Base-by-base conservation (phyloP, 2,888 invertebrate species). In the Sclerodermus sp. region DNA sequence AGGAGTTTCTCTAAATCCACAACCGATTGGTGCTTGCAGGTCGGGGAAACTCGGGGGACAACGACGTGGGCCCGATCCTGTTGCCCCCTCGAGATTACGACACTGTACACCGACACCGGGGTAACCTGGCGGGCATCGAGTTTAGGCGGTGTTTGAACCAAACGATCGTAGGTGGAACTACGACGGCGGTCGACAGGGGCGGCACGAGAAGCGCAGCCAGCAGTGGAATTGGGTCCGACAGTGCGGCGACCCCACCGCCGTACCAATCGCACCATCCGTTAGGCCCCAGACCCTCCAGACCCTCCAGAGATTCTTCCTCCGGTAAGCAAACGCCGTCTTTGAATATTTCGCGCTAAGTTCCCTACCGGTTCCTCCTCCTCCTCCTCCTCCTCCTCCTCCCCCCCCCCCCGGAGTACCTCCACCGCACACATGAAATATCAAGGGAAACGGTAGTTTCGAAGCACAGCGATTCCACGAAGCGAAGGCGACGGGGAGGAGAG, bases 61-160 rank as follows among this genome's bases (percentile, higher is more conserved):
- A 76, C 62, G 71, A 74, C 57, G 60, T 76, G 14, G 86, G 84
- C 5, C 95, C 95, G 0, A 86, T 96, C 45, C 82, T 96, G 16
- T 81, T 96, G 54, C 96, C 96, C 0, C 96, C 96, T 0, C 84
- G 93, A 23, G 96, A 96, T 79, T 96, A 96, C 81, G 96, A 96
- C 79, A 95, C 95, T 1, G 90, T 93, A 1, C 91, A 91, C 73
- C 84, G 91, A 46, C 87, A 84, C 53, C 83, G 88, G 55, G 91
- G 91, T 6, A 89, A 90, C 72, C 77, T 90, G 42, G 84, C 85
- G n/a, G 87, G 87, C 23, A 88, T 88, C 64, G 89, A 89, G 69
- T 76, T 85, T 55, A 77, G 87, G 42, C 80, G 89, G 31, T 89
- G 89, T 68, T 79, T 88, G 42, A 89, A 88, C 70, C 84, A 87